Percentiles rank a stretch among this genome's conserved stretches.
Conservation (phyloP, 2,888 invertebrate species). For the Andrena praecox region DNA sequence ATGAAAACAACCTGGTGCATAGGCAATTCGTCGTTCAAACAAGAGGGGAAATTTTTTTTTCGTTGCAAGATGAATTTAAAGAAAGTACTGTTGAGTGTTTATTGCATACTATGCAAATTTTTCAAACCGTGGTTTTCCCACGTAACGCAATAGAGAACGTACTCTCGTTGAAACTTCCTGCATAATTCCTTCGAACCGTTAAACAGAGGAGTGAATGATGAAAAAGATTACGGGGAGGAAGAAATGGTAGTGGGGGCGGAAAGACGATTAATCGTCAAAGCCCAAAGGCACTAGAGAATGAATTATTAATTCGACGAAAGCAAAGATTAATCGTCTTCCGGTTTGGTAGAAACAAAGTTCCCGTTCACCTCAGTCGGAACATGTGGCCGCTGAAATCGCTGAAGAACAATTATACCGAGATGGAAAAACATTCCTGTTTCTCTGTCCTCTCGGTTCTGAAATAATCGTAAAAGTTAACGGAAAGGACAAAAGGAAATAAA, state of each 20-base stretch:
- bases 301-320: slow-evolving; percentile 48
- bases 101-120: background rate
- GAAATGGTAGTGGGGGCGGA: slow-evolving; percentile 5
- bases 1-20: background rate
- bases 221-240: background rate
- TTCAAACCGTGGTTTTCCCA: background rate
- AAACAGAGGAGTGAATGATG: background rate
- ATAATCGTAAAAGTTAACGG: background rate
- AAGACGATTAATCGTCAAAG: slow-evolving; percentile 42
- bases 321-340: slow-evolving; percentile 46
- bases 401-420: background rate
- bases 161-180: background rate
- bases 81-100: background rate
- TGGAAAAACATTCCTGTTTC: background rate
- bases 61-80: background rate
- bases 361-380: slow-evolving; percentile 11
- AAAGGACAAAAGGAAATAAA: too few relatives aligned
- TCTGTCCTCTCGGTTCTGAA: too few relatives aligned
- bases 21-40: background rate
- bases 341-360: slow-evolving; percentile 9
- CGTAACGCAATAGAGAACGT: background rate
- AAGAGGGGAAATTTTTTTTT: background rate
- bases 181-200: slow-evolving; percentile 16
- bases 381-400: background rate
- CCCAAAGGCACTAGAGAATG: slow-evolving; percentile 25